phyloP scores from a whole-genome alignment of 53 echinoderm and acorn worm species.

The Luidia sarsii region DNA sequence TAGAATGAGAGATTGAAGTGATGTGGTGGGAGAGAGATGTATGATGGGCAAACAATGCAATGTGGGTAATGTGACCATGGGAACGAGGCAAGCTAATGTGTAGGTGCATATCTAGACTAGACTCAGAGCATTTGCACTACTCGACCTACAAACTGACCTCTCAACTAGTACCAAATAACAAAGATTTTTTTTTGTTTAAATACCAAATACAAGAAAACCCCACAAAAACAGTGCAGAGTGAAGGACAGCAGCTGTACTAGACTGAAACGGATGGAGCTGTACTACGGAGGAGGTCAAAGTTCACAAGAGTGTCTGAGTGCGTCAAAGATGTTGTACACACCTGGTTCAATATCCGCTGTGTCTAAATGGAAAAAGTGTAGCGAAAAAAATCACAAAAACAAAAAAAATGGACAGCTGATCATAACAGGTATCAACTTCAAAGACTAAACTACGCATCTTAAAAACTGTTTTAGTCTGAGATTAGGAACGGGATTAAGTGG shows the following conservation, averaged over 20 bases:
- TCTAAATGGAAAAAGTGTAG: conserved; percentile 6
- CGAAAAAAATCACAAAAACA: too few relatives aligned
- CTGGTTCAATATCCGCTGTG: conserved; percentile 33
- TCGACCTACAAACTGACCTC: neutral
- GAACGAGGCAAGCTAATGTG: conserved; percentile 1
- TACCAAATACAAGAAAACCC: too few relatives aligned
- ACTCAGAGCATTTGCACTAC: neutral
- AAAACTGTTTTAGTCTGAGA: too few relatives aligned
- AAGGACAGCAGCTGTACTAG: neutral
- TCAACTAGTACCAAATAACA: neutral
- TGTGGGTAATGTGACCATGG: neutral
- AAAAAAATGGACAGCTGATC: too few relatives aligned
- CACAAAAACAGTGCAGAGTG: conserved; percentile 20
- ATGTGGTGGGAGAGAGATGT: neutral
- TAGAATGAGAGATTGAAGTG: too few relatives aligned
- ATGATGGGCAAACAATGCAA: too few relatives aligned
- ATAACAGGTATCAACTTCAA: too few relatives aligned
- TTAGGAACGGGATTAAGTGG: too few relatives aligned
- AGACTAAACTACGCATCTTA: too few relatives aligned
- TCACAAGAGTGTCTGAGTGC: conserved; percentile 11
- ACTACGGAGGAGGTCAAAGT: neutral
- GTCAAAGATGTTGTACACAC: conserved; percentile 28
- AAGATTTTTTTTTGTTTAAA: too few relatives aligned
- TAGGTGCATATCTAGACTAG: conserved; percentile 1
- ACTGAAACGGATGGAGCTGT: neutral